Base-by-base conservation (phyloP, 2,888 invertebrate species). In the Temnothorax unifasciatus region DNA sequence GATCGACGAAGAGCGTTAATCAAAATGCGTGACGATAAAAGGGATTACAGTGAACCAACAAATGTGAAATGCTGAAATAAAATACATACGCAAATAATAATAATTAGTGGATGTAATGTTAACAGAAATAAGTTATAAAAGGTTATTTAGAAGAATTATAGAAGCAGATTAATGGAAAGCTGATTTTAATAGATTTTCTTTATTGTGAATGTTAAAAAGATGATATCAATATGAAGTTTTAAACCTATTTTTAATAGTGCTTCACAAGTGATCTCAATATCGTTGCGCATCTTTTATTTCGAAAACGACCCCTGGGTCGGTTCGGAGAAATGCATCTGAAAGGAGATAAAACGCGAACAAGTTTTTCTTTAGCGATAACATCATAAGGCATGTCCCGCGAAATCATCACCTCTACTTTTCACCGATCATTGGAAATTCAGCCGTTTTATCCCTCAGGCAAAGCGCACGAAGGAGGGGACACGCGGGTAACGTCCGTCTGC, bases 401-500 rank as follows among this genome's bases (percentile, higher is more conserved):
- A 76, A 64, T 79, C 41, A 75, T 82, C 81, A 63, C 47, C 50
- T 34, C 15, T n/a, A 34, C 44, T 57, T 77, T 69, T 68, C 21
- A 38, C 57, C 38, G 54, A 75, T 29, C 69, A 63, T 76, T 54
- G 64, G 61, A 71, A 83, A 85, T 83, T 73, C 79, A 61, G 63
- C 57, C 38, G 64, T 50, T 66, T 82, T 87, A 73, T 85, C 59
- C 59, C 34, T 64, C 63, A 25, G 29, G 61, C 63, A 9, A 73
- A 64, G 61, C 21, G 52, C 8, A 13, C 13, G 25, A 25, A 54
- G 63, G 64, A 9, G 29, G 25, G 13, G 21, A 34, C 2, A 29
- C 13, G 21, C 18, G 77, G 64, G 84, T 85, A 86, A 88, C 88
- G 88, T 89, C 86, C 86, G 83, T 83, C 91, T 91, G 91, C 86